A percentile compares a stretch with the other conserved stretches of the same genome.
Evolutionary conservation across 2,113 vertebrate species (phyloP).

Genomic region (Cnemophilus loriae): DNA sequence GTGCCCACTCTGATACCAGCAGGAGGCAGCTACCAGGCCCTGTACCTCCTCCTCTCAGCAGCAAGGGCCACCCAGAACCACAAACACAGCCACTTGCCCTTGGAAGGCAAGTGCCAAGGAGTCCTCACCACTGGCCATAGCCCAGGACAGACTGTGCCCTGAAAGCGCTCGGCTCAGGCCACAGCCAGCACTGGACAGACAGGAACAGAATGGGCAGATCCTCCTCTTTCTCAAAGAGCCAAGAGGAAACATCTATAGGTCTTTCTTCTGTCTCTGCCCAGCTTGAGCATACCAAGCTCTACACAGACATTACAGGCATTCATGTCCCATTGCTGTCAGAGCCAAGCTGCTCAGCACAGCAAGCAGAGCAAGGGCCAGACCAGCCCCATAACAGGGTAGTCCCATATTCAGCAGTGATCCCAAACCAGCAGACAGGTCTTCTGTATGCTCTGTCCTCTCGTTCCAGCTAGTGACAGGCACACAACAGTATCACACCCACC

Average conservation of each 20-base stretch:
- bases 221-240: not conserved
- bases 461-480: not conserved
- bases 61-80: not conserved
- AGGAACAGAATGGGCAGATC: not conserved
- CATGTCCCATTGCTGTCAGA: fast-evolving
- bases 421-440: not conserved
- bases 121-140: not conserved
- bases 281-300: not conserved
- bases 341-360: not conserved
- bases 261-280: not conserved
- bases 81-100: not conserved
- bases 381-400: not conserved
- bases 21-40: not conserved
- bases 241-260: not conserved
- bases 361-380: not conserved
- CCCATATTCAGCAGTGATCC: not conserved
- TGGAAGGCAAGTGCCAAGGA: not conserved
- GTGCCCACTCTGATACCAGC: fast-evolving
- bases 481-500: not conserved
- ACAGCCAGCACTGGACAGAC: not conserved
- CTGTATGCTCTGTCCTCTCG: fast-evolving
- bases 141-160: not conserved
- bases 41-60: not conserved
- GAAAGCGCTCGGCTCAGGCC: fast-evolving
- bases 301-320: not conserved